phyloP scores from a whole-genome alignment of 2,888 invertebrate genomes.

The Eugnorisma glareosa region DNA sequence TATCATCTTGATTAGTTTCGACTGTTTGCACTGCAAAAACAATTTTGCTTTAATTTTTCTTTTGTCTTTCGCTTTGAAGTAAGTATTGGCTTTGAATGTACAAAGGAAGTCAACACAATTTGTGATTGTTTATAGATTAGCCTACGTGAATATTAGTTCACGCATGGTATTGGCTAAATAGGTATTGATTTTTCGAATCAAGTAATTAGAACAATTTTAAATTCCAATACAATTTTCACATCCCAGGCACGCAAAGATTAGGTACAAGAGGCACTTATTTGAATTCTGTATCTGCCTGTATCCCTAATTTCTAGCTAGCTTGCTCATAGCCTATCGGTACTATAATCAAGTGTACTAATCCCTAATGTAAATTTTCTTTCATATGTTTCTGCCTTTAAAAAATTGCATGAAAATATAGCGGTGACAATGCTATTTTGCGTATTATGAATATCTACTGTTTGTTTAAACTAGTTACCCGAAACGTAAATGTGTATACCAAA shows the following conservation, averaged over 20 bases:
- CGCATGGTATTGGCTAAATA: background rate
- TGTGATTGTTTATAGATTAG: constrained; percentile 15
- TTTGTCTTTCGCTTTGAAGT: constrained; percentile 11
- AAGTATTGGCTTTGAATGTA: constrained; percentile 8
- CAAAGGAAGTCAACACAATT: constrained; percentile 27
- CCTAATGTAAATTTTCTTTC: background rate
- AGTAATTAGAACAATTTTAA: background rate
- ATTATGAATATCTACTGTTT: background rate
- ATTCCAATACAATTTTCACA: background rate
- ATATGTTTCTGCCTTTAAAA: background rate
- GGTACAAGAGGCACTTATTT: background rate
- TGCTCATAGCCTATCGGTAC: background rate
- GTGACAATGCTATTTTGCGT: background rate
- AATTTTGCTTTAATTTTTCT: background rate
- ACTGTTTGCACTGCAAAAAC: constrained; percentile 22
- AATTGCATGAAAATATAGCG: background rate
- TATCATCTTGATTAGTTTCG: constrained; percentile 35
- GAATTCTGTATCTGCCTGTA: background rate
- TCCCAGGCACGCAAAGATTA: background rate
- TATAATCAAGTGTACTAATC: background rate
- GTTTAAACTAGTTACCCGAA: background rate
- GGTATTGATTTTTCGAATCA: background rate
- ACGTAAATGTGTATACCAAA: constrained; percentile 16
- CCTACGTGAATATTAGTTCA: constrained; percentile 1
- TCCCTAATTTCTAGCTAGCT: background rate